A percentile compares a stretch with the other conserved stretches of the same genome.
These are phyloP conservation scores for Danio albolineatus DNA, from an alignment of 2,797 vertebrate species.

Conservation along the genomic window DNA sequence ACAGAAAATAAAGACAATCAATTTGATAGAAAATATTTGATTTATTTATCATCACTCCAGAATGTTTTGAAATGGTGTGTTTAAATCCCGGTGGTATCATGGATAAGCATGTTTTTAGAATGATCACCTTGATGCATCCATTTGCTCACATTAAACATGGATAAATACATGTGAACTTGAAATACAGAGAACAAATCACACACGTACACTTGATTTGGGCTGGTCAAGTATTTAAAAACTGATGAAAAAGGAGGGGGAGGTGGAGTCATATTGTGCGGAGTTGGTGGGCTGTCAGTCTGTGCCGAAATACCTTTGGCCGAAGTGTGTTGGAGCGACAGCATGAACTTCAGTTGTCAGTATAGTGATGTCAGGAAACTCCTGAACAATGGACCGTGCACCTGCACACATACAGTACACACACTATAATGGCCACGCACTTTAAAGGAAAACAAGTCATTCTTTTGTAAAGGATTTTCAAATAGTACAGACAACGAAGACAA, in stretches of 20 bases:
- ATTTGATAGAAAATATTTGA: slow-evolving; percentile 48
- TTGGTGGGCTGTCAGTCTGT: slow-evolving; percentile 81
- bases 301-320: slow-evolving; percentile 97
- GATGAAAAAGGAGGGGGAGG: background rate
- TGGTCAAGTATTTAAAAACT: background rate
- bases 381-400: slow-evolving; percentile 98
- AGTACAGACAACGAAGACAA: no score
- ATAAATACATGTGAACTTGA: slow-evolving; percentile 24
- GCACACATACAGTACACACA: slow-evolving; percentile 42
- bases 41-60: slow-evolving; percentile 9
- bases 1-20: background rate
- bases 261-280: background rate
- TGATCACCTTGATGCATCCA: background rate
- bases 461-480: no score
- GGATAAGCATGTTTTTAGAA: background rate
- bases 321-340: slow-evolving; percentile 94
- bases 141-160: slow-evolving; percentile 1
- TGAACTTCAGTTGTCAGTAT: slow-evolving; percentile 97
- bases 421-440: background rate
- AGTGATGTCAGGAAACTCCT: slow-evolving; percentile 98
- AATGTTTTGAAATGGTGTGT: slow-evolving; percentile 17
- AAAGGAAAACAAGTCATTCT: no score
- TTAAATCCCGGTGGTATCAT: slow-evolving; percentile 12
- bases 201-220: background rate
- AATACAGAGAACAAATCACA: slow-evolving; percentile 28